Evolutionary conservation across 2,888 invertebrate species (phyloP).

Genomic region (Platycheirus rosarum): DNA sequence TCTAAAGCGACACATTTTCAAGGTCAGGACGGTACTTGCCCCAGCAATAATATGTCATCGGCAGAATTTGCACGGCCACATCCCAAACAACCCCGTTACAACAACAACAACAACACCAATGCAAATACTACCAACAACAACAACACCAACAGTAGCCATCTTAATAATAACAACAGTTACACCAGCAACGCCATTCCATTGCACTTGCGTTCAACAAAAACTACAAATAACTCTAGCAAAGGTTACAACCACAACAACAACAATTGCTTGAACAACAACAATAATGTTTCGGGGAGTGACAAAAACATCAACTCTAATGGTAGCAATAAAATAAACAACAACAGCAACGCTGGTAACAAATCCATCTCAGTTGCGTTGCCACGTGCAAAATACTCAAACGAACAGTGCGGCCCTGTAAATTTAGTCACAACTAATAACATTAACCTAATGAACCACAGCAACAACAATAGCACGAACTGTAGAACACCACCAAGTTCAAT

Average conservation of each 20-base stretch:
- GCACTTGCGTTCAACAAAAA: constrained; percentile 72
- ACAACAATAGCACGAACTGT: constrained; percentile 35
- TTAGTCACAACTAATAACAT: constrained; percentile 76
- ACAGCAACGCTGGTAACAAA: constrained; percentile 32
- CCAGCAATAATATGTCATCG: constrained; percentile 75
- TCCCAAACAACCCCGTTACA: constrained; percentile 77
- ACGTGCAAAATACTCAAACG: constrained; percentile 72
- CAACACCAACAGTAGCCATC: constrained; percentile 58
- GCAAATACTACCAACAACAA: constrained; percentile 64
- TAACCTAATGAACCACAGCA: constrained; percentile 51
- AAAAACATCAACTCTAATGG: constrained; percentile 52
- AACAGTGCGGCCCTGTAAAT: constrained; percentile 78
- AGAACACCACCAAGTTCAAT: constrained; percentile 62
- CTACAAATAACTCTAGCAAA: constrained; percentile 42
- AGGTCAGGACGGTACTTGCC: constrained; percentile 68
- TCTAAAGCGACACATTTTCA: constrained; percentile 70
- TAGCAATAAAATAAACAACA: constrained; percentile 47
- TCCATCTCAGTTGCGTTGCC: constrained; percentile 38
- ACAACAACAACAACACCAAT: constrained; percentile 62
- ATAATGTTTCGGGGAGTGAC: constrained; percentile 47
- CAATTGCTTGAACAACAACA: constrained; percentile 56
- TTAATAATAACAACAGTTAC: constrained; percentile 63
- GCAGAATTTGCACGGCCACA: constrained; percentile 78
- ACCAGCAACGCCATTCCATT: constrained; percentile 75
- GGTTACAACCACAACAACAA: constrained; percentile 59